A percentile compares a stretch with the other conserved stretches of the same genome.
phyloP scores from a whole-genome alignment of 2,797 vertebrate genomes.

The Esox lucius region DNA sequence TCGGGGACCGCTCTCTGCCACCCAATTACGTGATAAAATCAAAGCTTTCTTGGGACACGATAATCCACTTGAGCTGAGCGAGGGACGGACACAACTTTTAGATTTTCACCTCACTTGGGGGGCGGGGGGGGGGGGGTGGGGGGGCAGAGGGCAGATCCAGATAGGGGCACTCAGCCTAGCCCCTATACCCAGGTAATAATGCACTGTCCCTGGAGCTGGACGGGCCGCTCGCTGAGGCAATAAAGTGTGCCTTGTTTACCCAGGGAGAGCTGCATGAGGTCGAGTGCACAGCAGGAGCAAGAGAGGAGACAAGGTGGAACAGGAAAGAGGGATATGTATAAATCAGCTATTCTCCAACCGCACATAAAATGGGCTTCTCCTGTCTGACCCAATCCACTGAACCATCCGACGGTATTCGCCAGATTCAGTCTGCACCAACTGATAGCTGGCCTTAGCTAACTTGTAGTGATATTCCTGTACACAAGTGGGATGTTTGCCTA shows the following conservation, averaged over 20 bases:
- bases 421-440: background rate
- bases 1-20: constrained; percentile 36
- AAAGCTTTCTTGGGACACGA: constrained; percentile 42
- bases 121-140: too few species aligned
- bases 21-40: constrained; percentile 55
- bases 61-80: constrained; percentile 30
- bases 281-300: background rate
- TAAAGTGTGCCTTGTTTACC: background rate
- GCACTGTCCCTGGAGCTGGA: background rate
- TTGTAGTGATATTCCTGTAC: background rate
- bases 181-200: constrained; percentile 22
- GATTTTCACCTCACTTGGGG: constrained; percentile 24
- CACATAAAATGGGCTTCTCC: background rate
- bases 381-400: background rate
- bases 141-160: constrained; percentile 14
- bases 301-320: background rate
- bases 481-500: background rate
- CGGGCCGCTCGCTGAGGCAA: background rate
- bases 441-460: background rate
- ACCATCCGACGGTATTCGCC: background rate
- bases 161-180: constrained; percentile 4
- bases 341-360: background rate
- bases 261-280: background rate
- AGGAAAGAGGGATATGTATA: background rate
- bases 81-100: constrained; percentile 24